A percentile compares a stretch with the other conserved stretches of the same genome.
Conservation (phyloP, 2,888 invertebrate genomes). For the Nycteola revayana region DNA sequence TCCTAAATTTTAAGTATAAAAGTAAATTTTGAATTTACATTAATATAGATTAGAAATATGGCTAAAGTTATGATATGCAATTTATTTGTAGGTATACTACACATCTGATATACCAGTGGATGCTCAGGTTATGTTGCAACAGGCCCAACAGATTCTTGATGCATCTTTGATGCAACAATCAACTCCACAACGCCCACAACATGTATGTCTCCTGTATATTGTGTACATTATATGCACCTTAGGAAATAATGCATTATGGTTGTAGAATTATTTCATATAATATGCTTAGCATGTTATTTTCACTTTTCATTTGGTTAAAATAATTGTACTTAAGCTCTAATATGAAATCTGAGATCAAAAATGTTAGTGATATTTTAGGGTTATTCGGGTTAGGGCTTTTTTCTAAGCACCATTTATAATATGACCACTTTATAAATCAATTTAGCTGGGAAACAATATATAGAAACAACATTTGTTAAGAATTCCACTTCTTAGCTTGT, state of each 20-base stretch:
- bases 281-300: slow-evolving; percentile 61
- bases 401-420: too few relatives aligned
- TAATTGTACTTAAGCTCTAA: too few relatives aligned
- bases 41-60: slow-evolving; percentile 20
- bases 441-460: too few relatives aligned
- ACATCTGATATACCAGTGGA: slow-evolving; percentile 80
- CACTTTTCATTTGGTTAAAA: slow-evolving; percentile 27
- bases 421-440: too few relatives aligned
- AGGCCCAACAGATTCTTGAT: slow-evolving; percentile 80
- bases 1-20: too few relatives aligned
- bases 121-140: slow-evolving; percentile 81
- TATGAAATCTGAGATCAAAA: too few relatives aligned
- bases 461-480: too few relatives aligned
- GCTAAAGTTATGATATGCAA: slow-evolving; percentile 39
- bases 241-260: slow-evolving; percentile 40
- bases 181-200: slow-evolving; percentile 76
- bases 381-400: too few relatives aligned
- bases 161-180: slow-evolving; percentile 80
- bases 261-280: slow-evolving; percentile 39
- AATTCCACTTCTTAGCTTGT: too few relatives aligned
- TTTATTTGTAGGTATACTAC: slow-evolving; percentile 82
- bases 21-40: too few relatives aligned
- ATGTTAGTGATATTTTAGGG: too few relatives aligned
- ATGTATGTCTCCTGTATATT: slow-evolving; percentile 71
- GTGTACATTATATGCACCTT: slow-evolving; percentile 49